Base-by-base conservation (phyloP, 2,888 invertebrate species). In the Caenorhabditis sp. region DNA sequence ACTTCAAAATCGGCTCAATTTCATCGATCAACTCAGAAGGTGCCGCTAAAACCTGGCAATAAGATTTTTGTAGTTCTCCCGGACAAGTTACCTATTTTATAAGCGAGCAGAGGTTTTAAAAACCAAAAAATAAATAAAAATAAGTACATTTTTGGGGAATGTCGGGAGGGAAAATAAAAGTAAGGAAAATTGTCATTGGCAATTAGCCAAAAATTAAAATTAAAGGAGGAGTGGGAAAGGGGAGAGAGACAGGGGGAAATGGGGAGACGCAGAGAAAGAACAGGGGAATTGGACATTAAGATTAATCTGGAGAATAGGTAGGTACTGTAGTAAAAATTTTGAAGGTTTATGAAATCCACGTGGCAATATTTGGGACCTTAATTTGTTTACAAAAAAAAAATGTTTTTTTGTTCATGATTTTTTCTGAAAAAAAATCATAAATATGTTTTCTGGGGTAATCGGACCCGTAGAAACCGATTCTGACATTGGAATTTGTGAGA, bases 11-110 rank as follows among this genome's bases (percentile, higher is more conserved):
- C 20, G 72, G 67, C 25, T 31, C 50, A 10, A 72, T 54, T 38
- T 72, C 72, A 27, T 68, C 65, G 50, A 72, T 54, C 0, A 72
- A 27, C 14, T 65, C 60, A 0, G 72, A 62, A 20, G 72, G 72
- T 0, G 68, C 62, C 1, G 72, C 72, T 60, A 56, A 31, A 31
- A 31, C 4, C 4, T 7, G 10, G 31, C 4, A 31, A 7, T 31
- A 7, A 21, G 21, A 56, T 14, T 56, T 23, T 14, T 23, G 23
- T 25, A 25, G 56, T 56, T 21, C 26, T 31, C 31, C 10, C 31
- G 31, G 31, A 31, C 31, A 31, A 31, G 10, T 31, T 31, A 31
- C 31, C 58, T 27, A 58, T 58, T 58, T 58, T 58, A 58, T 58
- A 58, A 17, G 27, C 23, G 12, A n/a, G 5, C 5, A 14, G 3